These are phyloP conservation scores for Ispidina lecontei DNA, from an alignment of 2,797 vertebrate species.

Conservation along the genomic window DNA sequence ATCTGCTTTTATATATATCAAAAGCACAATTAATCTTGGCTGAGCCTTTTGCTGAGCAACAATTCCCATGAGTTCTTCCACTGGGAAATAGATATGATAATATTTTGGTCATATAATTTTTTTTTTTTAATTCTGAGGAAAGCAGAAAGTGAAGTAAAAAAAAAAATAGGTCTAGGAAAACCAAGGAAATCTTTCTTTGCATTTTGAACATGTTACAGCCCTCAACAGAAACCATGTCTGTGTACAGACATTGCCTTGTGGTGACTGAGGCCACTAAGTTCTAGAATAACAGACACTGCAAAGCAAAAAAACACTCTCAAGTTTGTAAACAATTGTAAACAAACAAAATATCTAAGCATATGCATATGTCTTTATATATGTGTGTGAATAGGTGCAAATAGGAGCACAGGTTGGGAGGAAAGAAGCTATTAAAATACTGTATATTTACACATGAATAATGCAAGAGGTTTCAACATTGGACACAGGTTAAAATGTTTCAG, in stretches of 20 bases:
- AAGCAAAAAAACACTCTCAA: background rate
- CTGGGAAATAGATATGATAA: background rate
- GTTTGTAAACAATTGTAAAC: background rate
- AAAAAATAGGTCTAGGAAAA: background rate
- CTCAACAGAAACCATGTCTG: background rate
- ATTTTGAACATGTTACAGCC: background rate
- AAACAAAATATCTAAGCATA: background rate
- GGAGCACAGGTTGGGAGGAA: background rate
- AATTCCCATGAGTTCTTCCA: background rate
- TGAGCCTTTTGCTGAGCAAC: background rate
- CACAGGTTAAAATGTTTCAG: background rate
- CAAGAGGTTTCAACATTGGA: background rate
- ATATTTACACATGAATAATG: background rate
- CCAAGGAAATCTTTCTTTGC: background rate
- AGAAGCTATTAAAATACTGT: background rate
- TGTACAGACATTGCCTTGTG: background rate
- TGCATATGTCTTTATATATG: background rate
- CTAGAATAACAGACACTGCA: background rate
- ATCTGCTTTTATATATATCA: background rate
- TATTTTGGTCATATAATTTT: background rate
- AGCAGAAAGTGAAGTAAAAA: background rate
- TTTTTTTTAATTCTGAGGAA: background rate
- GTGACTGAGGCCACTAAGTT: background rate
- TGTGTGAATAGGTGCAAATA: background rate
- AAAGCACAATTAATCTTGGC: background rate